A percentile compares a stretch with the other conserved stretches of the same genome.
These are phyloP conservation scores for Varecia variegata DNA, from an alignment of 2,797 vertebrate species.

Conservation along the genomic window DNA sequence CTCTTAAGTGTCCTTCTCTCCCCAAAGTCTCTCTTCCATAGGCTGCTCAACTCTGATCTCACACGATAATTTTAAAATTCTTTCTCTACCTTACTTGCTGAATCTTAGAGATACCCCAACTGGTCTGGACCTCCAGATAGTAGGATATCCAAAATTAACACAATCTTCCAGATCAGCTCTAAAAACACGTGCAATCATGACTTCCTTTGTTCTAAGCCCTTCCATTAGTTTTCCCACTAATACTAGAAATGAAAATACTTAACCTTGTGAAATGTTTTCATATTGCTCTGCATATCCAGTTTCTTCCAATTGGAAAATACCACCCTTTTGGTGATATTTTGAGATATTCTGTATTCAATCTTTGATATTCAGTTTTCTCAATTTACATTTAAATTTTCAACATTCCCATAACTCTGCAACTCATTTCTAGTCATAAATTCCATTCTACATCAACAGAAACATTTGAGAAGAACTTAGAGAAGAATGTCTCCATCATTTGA, in stretches of 20 bases:
- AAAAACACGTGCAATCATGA: not conserved
- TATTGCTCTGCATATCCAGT: not conserved
- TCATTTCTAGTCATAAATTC: not conserved
- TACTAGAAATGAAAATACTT: conserved; percentile 14
- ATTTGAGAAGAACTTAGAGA: not conserved
- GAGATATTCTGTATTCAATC: not conserved
- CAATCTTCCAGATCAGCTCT: not conserved
- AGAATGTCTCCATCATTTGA: not conserved
- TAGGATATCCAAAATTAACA: not conserved
- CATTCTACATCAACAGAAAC: not conserved
- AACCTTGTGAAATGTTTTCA: not conserved
- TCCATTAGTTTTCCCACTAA: not conserved
- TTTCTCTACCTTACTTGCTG: not conserved
- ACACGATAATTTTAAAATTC: not conserved
- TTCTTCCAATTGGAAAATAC: not conserved
- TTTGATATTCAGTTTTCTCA: not conserved
- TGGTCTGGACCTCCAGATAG: not conserved
- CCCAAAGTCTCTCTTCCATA: not conserved
- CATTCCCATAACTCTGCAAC: not conserved
- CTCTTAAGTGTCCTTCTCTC: not conserved
- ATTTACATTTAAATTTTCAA: not conserved
- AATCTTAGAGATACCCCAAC: not conserved
- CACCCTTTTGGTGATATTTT: not conserved
- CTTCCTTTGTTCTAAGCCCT: not conserved
- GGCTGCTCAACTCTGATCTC: not conserved